phyloP scores from a whole-genome alignment of 2,797 vertebrate genomes.

The Protonibea diacanthus region DNA sequence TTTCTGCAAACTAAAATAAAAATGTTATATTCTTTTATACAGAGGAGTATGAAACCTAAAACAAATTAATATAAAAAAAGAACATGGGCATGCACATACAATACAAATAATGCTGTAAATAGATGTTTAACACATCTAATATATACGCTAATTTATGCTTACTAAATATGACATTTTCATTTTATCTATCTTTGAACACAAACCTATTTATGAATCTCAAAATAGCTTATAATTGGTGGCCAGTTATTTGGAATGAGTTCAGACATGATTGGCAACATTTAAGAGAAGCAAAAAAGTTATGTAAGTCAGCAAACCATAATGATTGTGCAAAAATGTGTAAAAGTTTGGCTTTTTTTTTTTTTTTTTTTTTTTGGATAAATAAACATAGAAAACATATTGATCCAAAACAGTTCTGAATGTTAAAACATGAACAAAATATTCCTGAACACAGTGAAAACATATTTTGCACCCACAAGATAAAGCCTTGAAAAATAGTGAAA shows the following conservation, averaged over 20 bases:
- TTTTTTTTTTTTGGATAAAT: no score
- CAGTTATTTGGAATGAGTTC: conserved; percentile 35
- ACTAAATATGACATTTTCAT: background rate
- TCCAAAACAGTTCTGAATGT: no score
- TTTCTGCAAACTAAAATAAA: conserved; percentile 4
- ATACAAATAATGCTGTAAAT: background rate
- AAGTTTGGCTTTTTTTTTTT: no score
- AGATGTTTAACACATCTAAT: background rate
- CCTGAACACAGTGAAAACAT: no score
- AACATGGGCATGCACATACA: background rate
- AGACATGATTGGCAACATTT: conserved; percentile 13
- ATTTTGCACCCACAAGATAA: no score
- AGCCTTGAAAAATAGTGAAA: no score
- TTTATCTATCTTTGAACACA: conserved; percentile 18
- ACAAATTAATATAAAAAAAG: background rate
- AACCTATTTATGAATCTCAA: background rate
- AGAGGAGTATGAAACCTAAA: background rate
- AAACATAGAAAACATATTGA: no score
- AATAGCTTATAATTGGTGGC: background rate
- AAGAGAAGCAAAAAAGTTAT: conserved; percentile 15
- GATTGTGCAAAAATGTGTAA: no score
- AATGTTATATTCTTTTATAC: background rate
- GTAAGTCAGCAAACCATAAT: no score
- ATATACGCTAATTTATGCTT: background rate
- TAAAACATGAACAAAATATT: no score